phyloP scores from a whole-genome alignment of 2,797 vertebrate species.

The Parauchenoglanis punctatus region DNA sequence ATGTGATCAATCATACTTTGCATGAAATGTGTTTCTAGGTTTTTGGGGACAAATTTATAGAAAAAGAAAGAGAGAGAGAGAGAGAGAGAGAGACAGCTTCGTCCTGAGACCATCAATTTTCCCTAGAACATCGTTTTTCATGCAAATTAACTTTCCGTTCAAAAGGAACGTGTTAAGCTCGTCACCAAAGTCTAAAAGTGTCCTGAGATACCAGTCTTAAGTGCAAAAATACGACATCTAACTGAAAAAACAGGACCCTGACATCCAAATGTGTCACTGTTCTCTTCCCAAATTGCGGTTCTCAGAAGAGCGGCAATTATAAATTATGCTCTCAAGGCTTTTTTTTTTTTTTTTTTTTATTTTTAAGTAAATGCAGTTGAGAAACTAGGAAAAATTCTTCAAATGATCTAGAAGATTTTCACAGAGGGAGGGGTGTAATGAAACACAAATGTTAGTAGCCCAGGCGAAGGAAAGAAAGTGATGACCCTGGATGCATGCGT shows the following conservation, averaged over 20 bases:
- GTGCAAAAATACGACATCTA: constrained; percentile 71
- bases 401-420: constrained; percentile 2
- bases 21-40: not conserved
- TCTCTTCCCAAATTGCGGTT: constrained; percentile 73
- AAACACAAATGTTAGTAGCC: constrained; percentile 53
- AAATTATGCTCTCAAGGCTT: constrained; percentile 24
- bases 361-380: not conserved
- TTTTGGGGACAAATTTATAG: not conserved
- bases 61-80: not conserved
- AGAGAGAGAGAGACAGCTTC: not conserved
- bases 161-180: constrained; percentile 63
- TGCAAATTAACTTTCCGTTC: constrained; percentile 26
- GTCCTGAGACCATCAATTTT: constrained; percentile 15
- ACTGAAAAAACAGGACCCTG: constrained; percentile 68
- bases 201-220: constrained; percentile 68
- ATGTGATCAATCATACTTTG: constrained; percentile 10
- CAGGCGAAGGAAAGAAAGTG: constrained; percentile 21
- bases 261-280: constrained; percentile 79
- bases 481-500: constrained; percentile 10
- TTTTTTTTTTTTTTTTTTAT: not conserved
- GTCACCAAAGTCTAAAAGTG: constrained; percentile 71
- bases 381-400: not conserved
- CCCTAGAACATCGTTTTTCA: constrained; percentile 10
- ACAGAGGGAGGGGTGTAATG: constrained; percentile 36
- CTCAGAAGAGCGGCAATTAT: constrained; percentile 39